phyloP scores from a whole-genome alignment of 2,113 vertebrate genomes.

The Emberiza fucata region DNA sequence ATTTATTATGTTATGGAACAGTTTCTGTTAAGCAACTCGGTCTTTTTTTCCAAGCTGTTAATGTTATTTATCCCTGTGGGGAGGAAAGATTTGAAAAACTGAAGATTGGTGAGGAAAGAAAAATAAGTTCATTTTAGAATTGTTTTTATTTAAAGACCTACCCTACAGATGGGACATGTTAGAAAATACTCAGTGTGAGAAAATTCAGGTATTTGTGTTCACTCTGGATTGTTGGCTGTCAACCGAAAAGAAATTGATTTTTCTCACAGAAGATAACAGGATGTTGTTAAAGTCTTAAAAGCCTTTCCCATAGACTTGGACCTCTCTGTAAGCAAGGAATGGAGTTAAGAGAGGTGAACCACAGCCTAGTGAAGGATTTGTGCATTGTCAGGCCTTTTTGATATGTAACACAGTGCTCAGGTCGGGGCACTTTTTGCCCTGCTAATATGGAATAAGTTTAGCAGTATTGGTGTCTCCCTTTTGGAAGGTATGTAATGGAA shows the following conservation, averaged over 20 bases:
- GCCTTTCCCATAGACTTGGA: not conserved
- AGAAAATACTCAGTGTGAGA: not conserved
- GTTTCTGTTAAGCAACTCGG: not conserved
- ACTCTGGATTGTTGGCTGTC: not conserved
- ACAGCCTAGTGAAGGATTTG: not conserved
- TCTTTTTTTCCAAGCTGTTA: not conserved
- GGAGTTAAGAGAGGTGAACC: not conserved
- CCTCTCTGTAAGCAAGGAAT: not conserved
- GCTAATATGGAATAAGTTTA: not conserved
- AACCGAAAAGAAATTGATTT: not conserved
- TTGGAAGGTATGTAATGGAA: not conserved
- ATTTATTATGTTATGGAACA: not conserved
- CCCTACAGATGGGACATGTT: not conserved
- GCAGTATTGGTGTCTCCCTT: not conserved
- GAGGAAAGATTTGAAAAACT: not conserved
- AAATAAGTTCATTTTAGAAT: not conserved
- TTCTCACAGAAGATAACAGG: not conserved
- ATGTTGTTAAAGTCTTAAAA: not conserved
- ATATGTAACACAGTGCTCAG: fast-evolving
- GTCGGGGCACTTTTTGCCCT: not conserved
- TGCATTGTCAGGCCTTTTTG: not conserved
- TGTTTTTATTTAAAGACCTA: not conserved
- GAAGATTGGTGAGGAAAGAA: not conserved
- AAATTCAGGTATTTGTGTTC: not conserved
- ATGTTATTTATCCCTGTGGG: not conserved